phyloP scores from a whole-genome alignment of 2,888 invertebrate genomes.

The Blomia tropicalis region DNA sequence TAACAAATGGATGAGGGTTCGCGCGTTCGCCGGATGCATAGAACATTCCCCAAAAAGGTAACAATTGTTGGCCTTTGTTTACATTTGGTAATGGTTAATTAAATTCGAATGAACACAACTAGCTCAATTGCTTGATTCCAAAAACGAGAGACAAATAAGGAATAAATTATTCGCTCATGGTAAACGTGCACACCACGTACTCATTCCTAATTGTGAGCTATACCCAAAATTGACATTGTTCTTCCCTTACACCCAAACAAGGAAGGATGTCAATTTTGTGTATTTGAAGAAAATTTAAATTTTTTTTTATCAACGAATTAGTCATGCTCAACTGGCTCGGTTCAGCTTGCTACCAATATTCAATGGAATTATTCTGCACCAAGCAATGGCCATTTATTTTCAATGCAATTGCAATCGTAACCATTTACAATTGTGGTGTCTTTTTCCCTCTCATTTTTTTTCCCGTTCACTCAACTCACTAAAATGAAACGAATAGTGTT shows the following conservation, averaged over 20 bases:
- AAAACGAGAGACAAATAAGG: neutral
- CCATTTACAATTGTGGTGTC: no score
- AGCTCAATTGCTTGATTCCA: neutral
- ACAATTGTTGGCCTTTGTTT: neutral
- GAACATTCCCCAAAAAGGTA: neutral
- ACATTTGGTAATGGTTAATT: constrained; percentile 10
- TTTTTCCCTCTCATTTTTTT: no score
- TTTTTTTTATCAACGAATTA: neutral
- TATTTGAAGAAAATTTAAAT: neutral
- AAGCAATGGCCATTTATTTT: no score
- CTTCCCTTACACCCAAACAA: neutral
- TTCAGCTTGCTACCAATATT: no score
- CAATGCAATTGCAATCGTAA: no score
- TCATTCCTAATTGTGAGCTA: neutral
- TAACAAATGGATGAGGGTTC: neutral
- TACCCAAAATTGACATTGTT: neutral
- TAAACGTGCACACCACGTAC: neutral
- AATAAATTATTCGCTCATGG: neutral
- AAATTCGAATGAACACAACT: neutral
- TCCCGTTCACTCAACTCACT: no score
- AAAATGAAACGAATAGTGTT: no score
- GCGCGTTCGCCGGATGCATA: neutral
- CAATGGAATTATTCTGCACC: no score
- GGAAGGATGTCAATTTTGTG: neutral
- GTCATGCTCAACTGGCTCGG: constrained; percentile 3